Conservation (phyloP, 1,140 invertebrate species). For the Diorhabda elongata region DNA sequence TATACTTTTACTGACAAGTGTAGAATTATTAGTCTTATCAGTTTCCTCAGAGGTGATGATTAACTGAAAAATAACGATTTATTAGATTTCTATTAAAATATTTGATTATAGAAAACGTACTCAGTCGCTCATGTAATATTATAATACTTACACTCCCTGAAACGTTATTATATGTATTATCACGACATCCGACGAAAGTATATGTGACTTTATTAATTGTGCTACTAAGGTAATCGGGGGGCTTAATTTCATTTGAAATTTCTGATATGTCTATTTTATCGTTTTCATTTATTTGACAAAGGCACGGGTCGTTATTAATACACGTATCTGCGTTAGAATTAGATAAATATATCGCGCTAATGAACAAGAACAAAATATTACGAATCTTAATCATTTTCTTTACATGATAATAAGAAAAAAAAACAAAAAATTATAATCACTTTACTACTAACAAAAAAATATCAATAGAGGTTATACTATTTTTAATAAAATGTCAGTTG, state of each 20-base stretch:
- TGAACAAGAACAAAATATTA: neutral
- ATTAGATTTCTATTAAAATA: too few relatives aligned
- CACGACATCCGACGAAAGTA: neutral
- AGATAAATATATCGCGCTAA: neutral
- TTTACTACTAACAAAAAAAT: neutral
- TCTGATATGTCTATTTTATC: conserved; percentile 2
- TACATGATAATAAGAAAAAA: neutral
- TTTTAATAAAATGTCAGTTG: too few relatives aligned
- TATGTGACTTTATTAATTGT: neutral
- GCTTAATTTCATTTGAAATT: neutral
- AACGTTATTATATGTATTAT: too few relatives aligned
- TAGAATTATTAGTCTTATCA: neutral
- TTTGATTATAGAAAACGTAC: too few relatives aligned
- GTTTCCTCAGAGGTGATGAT: neutral
- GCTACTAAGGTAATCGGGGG: neutral
- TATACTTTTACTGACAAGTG: neutral
- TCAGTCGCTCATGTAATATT: too few relatives aligned
- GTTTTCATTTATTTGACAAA: neutral
- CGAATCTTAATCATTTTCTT: neutral
- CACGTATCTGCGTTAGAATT: neutral
- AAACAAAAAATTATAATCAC: neutral
- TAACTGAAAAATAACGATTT: neutral
- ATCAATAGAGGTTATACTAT: neutral
- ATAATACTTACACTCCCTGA: too few relatives aligned
- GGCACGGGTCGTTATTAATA: neutral